A percentile compares a stretch with the other conserved stretches of the same genome.
phyloP scores from a whole-genome alignment of 2,113 vertebrate species.

The Machaerirhynchus nigripectus region DNA sequence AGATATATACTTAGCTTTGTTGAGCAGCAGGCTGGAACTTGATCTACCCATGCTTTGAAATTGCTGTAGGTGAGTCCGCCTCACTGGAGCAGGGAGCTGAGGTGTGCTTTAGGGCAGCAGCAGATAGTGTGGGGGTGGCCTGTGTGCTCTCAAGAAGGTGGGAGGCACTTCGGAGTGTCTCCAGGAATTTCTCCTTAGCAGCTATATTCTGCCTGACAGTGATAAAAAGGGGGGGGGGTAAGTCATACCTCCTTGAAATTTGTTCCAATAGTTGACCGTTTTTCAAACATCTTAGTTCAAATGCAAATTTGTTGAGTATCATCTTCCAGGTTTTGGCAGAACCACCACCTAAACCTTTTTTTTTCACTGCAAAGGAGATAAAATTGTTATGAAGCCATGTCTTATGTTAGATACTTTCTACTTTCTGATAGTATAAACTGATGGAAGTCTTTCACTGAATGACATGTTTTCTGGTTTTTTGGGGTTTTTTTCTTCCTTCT shows the following conservation, averaged over 20 bases:
- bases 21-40: background rate
- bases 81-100: background rate
- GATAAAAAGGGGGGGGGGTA: background rate
- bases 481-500: background rate
- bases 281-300: background rate
- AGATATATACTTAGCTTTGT: fast-evolving
- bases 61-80: background rate
- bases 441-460: background rate
- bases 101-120: background rate
- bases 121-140: background rate
- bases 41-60: background rate
- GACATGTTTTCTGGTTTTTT: background rate
- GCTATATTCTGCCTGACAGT: background rate
- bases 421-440: background rate
- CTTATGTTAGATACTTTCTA: no score
- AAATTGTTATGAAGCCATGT: background rate
- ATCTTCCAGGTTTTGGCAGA: background rate
- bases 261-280: background rate
- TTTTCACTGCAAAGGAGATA: background rate
- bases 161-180: background rate
- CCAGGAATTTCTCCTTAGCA: background rate
- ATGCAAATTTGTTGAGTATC: background rate
- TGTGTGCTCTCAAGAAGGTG: background rate
- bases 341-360: background rate
- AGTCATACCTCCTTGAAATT: background rate